Base-by-base conservation (phyloP, 2,797 vertebrate species). In the Sitta carolinensis region DNA sequence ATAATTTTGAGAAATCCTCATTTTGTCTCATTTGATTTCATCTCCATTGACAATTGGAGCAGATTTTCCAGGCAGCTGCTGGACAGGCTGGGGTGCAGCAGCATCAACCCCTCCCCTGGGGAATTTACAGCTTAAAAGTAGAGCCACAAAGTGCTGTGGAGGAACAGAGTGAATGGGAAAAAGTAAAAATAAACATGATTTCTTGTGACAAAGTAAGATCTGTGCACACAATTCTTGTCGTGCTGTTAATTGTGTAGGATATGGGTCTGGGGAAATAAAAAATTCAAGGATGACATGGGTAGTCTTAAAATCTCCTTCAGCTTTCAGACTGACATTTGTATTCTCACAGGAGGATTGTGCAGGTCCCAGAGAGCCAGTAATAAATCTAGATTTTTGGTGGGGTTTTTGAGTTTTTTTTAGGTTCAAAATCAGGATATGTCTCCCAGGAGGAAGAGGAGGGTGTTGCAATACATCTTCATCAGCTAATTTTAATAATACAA, bases 1-100 rank as follows among this genome's bases (percentile, higher is more conserved):
- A 34, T 34, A 45, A 68, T 80, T 80, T 80, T 74, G 38, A 90
- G 34, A 94, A 91, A 70, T 80, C 57, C 83, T 94, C 10, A 11
- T 67, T 89, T 89, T 74, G 13, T 48, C 36, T 70, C n/a, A 4
- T 58, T 66, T 74, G 52, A 48, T 74, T 85, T 85, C 78, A 21
- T 55, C 68, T 77, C 4, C 15, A 5, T 8, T 70, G 63, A 55
- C 47, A 87, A n/a, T 59, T 11, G 85, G 72, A 85, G 43, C 9
- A 3, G 67, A 26, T 64, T 83, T 95, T 74, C 57, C 79, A 67
- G 61, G 12, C 36, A 85, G 72, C 29, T 91, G 67, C 52, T 79
- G n/a, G 10, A 7, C n/a, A 40, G 82, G 8, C 20, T 79, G 7
- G 13, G n/a, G 43, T 42, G 16, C 63, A 68, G 45, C 40, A 82